phyloP scores from a whole-genome alignment of 1,140 invertebrate genomes.

The Bicyclus anynana region DNA sequence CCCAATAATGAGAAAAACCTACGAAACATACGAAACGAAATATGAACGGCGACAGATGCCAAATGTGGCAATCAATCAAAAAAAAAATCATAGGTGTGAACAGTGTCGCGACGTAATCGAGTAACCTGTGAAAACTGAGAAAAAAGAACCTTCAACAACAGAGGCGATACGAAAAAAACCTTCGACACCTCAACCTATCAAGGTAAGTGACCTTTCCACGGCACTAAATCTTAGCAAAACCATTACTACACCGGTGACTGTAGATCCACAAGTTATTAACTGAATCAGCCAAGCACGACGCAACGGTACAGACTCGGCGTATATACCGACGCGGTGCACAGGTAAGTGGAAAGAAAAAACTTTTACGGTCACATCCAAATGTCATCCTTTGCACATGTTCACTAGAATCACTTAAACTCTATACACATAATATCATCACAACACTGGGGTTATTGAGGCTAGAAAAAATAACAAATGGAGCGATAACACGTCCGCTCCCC shows the following conservation, averaged over 20 bases:
- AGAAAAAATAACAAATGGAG: conserved; percentile 11
- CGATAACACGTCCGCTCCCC: conserved; percentile 38
- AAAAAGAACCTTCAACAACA: not conserved
- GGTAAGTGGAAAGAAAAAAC: conserved; percentile 10
- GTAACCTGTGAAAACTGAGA: not conserved
- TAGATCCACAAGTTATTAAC: conserved; percentile 67
- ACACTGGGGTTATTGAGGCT: conserved; percentile 12
- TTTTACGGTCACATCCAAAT: conserved; percentile 30
- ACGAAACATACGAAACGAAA: conserved; percentile 4
- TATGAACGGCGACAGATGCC: not conserved
- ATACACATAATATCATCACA: conserved; percentile 4
- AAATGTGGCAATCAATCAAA: no score
- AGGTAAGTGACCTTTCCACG: conserved; percentile 71
- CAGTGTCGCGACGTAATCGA: not conserved
- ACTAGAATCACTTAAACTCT: not conserved
- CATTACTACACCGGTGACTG: conserved; percentile 58
- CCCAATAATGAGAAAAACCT: conserved; percentile 13
- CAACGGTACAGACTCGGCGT: conserved; percentile 45
- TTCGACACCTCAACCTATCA: conserved; percentile 35
- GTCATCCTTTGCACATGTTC: conserved; percentile 28
- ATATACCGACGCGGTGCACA: conserved; percentile 19
- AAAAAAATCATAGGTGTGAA: not conserved
- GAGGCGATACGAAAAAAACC: conserved; percentile 8
- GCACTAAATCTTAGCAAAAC: conserved; percentile 65
- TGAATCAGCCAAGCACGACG: conserved; percentile 57